Evolutionary conservation across 2,888 invertebrate species (phyloP).

Genomic region (Orchesella flavescens): DNA sequence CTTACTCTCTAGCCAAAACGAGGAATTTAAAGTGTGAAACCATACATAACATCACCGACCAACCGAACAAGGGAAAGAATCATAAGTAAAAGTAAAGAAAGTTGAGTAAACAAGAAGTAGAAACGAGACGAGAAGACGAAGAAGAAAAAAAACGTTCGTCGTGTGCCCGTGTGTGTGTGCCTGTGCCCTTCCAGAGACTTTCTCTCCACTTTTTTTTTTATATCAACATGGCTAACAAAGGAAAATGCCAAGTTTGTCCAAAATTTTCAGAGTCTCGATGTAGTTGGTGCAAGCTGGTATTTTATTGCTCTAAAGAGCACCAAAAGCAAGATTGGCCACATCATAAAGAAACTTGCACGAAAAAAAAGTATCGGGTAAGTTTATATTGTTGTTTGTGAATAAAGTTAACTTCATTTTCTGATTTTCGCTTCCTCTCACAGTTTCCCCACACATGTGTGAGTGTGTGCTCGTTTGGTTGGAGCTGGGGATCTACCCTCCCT

Average conservation of each 20-base stretch:
- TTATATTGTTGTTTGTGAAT: background rate
- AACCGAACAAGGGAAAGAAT: background rate
- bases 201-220: background rate
- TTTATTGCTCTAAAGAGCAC: slow-evolving; percentile 83
- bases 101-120: slow-evolving; percentile 5
- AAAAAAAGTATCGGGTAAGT: slow-evolving; percentile 69
- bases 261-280: slow-evolving; percentile 78
- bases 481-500: no score
- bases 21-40: slow-evolving; percentile 57
- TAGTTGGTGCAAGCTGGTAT: slow-evolving; percentile 81
- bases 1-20: background rate
- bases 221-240: slow-evolving; percentile 59
- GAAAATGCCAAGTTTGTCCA: slow-evolving; percentile 71
- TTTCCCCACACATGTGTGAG: no score
- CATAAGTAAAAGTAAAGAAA: slow-evolving; percentile 26
- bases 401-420: no score
- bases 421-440: background rate
- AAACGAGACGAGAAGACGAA: background rate
- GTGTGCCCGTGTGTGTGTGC: slow-evolving; percentile 2
- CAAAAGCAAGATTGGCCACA: slow-evolving; percentile 82
- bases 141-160: slow-evolving; percentile 29
- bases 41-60: slow-evolving; percentile 48
- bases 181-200: background rate
- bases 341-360: slow-evolving; percentile 77
- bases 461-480: no score